Percentiles rank a stretch among this genome's conserved stretches.
Evolutionary conservation across 35 echinoderm and acorn worm genomes (phyloP).

Genomic region (Acanthaster planci): DNA sequence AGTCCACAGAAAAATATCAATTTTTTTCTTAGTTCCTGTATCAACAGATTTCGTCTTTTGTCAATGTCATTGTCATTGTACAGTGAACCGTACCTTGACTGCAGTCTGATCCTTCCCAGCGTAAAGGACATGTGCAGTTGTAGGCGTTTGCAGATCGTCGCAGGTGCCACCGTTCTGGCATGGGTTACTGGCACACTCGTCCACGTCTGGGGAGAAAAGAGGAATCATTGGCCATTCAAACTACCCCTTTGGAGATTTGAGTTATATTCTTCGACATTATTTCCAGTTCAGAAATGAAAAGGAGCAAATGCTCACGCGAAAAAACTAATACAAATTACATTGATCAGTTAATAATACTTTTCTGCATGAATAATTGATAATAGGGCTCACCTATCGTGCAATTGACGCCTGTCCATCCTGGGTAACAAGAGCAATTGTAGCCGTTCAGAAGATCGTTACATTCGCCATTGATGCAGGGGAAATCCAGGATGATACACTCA

Average conservation of each 20-base stretch:
- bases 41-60: too few relatives aligned
- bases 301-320: too few relatives aligned
- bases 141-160: conserved; percentile 44
- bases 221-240: too few relatives aligned
- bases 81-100: conserved; percentile 35
- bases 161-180: conserved; percentile 67
- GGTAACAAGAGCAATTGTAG: conserved; percentile 62
- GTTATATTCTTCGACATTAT: too few relatives aligned
- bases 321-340: too few relatives aligned
- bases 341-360: too few relatives aligned
- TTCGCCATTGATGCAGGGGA: conserved; percentile 55
- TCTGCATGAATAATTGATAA: too few relatives aligned
- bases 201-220: conserved; percentile 55
- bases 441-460: conserved; percentile 56
- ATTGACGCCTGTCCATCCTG: conserved; percentile 62
- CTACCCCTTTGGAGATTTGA: too few relatives aligned
- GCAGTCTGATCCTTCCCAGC: conserved; percentile 50
- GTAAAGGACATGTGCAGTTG: conserved; percentile 50
- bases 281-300: too few relatives aligned
- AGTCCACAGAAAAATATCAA: too few relatives aligned
- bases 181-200: conserved; percentile 67
- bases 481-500: conserved; percentile 53
- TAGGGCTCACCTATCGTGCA: conserved; percentile 57
- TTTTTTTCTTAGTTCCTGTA: too few relatives aligned
- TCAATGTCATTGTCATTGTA: not conserved